A percentile compares a stretch with the other conserved stretches of the same genome.
Conservation (phyloP, 1,140 invertebrate species). For the Bombus fervidus region DNA sequence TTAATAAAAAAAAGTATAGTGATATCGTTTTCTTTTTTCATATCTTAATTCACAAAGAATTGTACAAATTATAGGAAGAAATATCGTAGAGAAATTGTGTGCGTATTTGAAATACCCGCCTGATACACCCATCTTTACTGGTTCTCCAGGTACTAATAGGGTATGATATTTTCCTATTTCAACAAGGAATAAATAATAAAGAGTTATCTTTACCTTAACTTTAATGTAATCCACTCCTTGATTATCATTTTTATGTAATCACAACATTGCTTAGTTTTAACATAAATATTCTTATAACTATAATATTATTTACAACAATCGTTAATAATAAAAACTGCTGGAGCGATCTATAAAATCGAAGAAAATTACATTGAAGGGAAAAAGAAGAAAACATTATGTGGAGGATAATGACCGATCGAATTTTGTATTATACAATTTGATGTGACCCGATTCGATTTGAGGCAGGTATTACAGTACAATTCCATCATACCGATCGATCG, state of each 20-base stretch:
- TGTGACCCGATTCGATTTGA: conserved; percentile 41
- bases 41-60: neutral
- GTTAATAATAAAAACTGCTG: neutral
- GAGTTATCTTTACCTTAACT: neutral
- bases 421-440: conserved; percentile 38
- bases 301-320: neutral
- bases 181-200: neutral
- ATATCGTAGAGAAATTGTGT: neutral
- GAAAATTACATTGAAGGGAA: neutral
- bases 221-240: neutral
- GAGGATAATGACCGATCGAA: conserved; percentile 57
- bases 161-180: neutral
- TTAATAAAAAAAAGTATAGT: neutral
- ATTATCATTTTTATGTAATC: no score
- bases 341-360: neutral
- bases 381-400: conserved; percentile 32
- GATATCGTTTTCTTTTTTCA: neutral
- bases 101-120: conserved; percentile 36
- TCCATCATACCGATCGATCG: conserved; percentile 60
- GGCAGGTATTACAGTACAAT: conserved; percentile 23
- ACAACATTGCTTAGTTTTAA: neutral
- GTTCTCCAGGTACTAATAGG: neutral
- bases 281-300: neutral
- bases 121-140: conserved; percentile 5
- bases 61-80: neutral